These are phyloP conservation scores for Argyrosomus regius DNA, from an alignment of 2,797 vertebrate species.

Conservation along the genomic window DNA sequence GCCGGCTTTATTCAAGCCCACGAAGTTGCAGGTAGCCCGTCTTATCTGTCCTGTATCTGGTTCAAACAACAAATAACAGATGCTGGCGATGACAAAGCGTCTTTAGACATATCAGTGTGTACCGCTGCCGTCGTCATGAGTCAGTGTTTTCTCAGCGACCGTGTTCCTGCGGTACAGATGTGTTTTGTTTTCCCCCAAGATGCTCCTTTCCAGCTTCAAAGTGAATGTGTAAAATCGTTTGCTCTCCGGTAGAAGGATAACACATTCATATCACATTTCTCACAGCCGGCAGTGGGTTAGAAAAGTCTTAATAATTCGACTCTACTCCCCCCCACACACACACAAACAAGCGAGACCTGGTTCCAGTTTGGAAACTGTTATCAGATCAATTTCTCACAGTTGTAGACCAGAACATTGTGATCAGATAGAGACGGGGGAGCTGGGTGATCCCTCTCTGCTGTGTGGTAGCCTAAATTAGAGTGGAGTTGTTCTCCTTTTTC, in stretches of 20 bases:
- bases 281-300: background rate
- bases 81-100: constrained; percentile 2
- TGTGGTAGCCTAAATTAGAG: constrained; percentile 26
- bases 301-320: background rate
- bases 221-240: constrained; percentile 33
- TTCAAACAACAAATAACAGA: background rate
- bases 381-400: constrained; percentile 39
- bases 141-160: constrained; percentile 3
- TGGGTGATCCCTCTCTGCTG: constrained; percentile 49
- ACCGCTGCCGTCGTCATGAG: background rate
- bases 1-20: background rate
- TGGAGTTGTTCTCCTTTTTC: background rate
- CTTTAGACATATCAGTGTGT: background rate
- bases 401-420: constrained; percentile 38
- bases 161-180: background rate
- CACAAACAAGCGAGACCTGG: constrained; percentile 3
- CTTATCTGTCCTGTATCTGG: background rate
- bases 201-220: constrained; percentile 33
- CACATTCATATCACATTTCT: constrained; percentile 14
- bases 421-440: constrained; percentile 23
- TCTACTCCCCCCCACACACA: background rate
- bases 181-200: constrained; percentile 25
- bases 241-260: constrained; percentile 21
- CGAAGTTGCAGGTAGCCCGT: background rate
- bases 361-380: constrained; percentile 22